phyloP scores from a whole-genome alignment of 2,113 vertebrate genomes.

The Heptranchias perlo region DNA sequence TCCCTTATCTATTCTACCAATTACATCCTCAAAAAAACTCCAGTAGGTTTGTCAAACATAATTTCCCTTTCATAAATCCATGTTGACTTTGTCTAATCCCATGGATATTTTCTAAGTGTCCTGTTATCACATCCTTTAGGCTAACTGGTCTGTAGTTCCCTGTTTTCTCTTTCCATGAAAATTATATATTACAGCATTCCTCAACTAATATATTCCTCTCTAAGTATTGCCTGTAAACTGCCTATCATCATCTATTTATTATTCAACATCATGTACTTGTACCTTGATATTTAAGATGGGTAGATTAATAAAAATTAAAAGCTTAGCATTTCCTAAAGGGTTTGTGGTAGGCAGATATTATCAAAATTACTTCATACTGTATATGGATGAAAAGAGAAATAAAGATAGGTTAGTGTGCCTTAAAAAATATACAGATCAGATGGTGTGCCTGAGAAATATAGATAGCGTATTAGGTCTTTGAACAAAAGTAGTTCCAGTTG shows the following conservation, averaged over 20 bases:
- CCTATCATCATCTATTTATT: not conserved
- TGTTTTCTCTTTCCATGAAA: not conserved
- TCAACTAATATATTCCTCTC: not conserved
- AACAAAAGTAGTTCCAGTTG: not conserved
- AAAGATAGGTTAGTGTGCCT: not conserved
- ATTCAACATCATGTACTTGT: not conserved
- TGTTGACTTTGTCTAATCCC: no score
- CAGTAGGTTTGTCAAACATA: no score
- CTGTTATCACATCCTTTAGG: no score
- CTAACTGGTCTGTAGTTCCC: no score
- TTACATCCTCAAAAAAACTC: no score
- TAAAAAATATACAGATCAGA: not conserved
- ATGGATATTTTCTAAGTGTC: no score
- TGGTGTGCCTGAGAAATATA: not conserved
- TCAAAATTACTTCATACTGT: not conserved
- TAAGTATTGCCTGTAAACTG: not conserved
- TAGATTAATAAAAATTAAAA: not conserved
- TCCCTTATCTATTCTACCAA: no score
- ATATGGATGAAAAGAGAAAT: not conserved
- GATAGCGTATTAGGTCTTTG: not conserved
- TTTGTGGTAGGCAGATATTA: not conserved
- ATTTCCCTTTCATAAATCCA: no score
- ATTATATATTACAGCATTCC: not conserved
- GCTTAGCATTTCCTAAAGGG: not conserved
- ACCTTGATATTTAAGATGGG: not conserved